Evolutionary conservation across 1,140 invertebrate genomes (phyloP), one percentile per base, ranked within the genome.

Genomic region (Drosophila jambulina): DNA sequence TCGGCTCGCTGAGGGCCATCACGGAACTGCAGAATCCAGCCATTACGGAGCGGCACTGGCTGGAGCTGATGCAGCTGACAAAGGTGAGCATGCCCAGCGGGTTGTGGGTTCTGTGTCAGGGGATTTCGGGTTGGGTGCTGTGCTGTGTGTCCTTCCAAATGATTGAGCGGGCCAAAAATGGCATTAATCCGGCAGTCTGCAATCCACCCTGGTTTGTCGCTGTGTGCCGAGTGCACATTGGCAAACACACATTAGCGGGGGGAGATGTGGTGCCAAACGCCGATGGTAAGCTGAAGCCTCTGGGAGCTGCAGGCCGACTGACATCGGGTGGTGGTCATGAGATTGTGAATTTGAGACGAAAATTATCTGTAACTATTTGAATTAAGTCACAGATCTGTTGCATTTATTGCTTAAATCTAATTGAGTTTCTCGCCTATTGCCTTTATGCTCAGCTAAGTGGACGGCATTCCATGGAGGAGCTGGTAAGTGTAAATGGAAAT

Each of bases 1-100:
- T 97, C 77, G 95, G 96, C 4, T 96, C 96, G 5, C 92, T 97
- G 67, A 94, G 96, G 92, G 96, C 97, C 34, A 96, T 98, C 46
- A 96, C 96, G 15, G 97, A 98, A 92, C 93, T 98, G 12, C 97
- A 98, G 93, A 98, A 98, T 94, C 96, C 97, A 32, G 96, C 97
- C 12, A 97, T 98, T 74, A 94, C 96, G 74, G 96, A 97, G 40
- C 94, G 97, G 25, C 97, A 98, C 93, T 98, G 97, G 97, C 94
- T 95, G 48, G 96, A 98, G 92, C 93, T 98, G 13, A 98, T 98
- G 96, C 94, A 95, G 62, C 95, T 97, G 48, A 98, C 97, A 7
- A 96, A 97, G 93, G 96, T 97, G 92, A 78, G 74, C 43, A 2
- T 32, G 27, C n/a, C 27, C 27, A 51, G 38, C 19, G 45, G 12